These are phyloP conservation scores for Petrolisthes manimaculis DNA, from an alignment of 2,888 invertebrate species.

Conservation along the genomic window DNA sequence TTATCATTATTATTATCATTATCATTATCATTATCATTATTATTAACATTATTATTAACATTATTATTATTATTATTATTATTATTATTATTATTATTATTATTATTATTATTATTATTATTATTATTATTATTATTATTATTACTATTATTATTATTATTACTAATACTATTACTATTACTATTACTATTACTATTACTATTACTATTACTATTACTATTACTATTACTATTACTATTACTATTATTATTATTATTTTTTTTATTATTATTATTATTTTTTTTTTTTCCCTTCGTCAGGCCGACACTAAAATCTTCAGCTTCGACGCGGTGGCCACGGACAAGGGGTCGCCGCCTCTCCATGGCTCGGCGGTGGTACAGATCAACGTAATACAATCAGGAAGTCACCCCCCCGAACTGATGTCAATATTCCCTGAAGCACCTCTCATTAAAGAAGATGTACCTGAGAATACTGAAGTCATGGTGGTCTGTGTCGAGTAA, in stretches of 20 bases:
- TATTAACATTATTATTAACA: too few species aligned
- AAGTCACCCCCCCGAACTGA: slow-evolving; percentile 85
- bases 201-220: not conserved
- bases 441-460: slow-evolving; percentile 82
- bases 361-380: slow-evolving; percentile 23
- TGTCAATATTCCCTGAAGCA: slow-evolving; percentile 71
- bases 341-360: slow-evolving; percentile 42
- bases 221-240: not conserved
- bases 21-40: too few species aligned
- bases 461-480: slow-evolving; percentile 83
- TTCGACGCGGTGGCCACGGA: slow-evolving; percentile 53
- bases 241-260: not conserved
- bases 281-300: slow-evolving; percentile 25
- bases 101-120: too few species aligned
- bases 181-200: not conserved
- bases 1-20: too few species aligned
- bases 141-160: not conserved
- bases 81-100: too few species aligned
- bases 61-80: too few species aligned
- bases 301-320: slow-evolving; percentile 47
- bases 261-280: too few species aligned
- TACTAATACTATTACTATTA: not conserved
- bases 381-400: slow-evolving; percentile 89
- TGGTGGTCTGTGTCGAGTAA: slow-evolving; percentile 84
- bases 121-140: too few species aligned